Base-by-base conservation (phyloP, 2,888 invertebrate species). In the Laothoe populi region DNA sequence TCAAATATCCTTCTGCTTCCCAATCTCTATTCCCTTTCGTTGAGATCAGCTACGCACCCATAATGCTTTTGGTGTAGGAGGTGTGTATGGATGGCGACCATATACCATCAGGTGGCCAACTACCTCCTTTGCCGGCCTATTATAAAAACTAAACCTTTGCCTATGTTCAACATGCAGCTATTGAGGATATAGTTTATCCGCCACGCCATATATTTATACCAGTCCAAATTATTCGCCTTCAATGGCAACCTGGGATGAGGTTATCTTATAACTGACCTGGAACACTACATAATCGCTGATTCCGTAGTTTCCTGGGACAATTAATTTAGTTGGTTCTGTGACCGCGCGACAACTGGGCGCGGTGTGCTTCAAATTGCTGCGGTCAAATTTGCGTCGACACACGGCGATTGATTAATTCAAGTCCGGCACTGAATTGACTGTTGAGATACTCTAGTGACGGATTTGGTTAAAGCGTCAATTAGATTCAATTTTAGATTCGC, bases 211-310 rank as follows among this genome's bases (percentile, higher is more conserved):
- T 44, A 2, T 44, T 44, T 44, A 44, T 19, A 44, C 38, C 38
- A 11, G 38, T 38, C 38, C 10, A 38, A 7, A 31, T n/a, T 42
- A 42, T 19, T 44, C 19, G 7, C 19, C 8, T 11, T 40, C 13
- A 1, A 40, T 2, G 13, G 4, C 13, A 13, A 2, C n/a, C n/a
- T 16, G 16, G 40, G 4, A 19, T 44, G 44, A 44, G 8, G 44
- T 44, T 8, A 44, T 19, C 19, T 13, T 38, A 8, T 44, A 8
- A 19, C 44, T 19, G 44, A 44, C 44, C 19, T 19, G 19, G 65
- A 69, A 73, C 70, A 69, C 72, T 74, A 77, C 76, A 69, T 77
- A 78, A 81, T 73, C 74, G 74, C 70, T 74, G 73, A 74, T 72
- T 70, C 66, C 61, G 66, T 66, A 65, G 63, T 66, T 65, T 66